A percentile compares a stretch with the other conserved stretches of the same genome.
These are phyloP conservation scores for Haemorhous mexicanus DNA, from an alignment of 2,113 vertebrate genomes.

Conservation along the genomic window DNA sequence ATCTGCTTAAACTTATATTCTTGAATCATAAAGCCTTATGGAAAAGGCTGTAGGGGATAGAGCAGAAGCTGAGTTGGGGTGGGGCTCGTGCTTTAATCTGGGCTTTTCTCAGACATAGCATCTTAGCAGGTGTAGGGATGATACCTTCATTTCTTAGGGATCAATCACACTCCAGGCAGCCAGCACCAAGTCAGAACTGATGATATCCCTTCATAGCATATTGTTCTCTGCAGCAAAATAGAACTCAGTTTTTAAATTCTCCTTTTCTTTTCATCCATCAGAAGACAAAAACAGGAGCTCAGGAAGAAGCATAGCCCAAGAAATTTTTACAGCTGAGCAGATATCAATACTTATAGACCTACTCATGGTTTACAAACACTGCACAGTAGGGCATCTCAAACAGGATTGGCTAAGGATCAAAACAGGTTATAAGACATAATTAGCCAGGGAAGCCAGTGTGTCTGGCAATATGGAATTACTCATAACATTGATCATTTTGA, in stretches of 20 bases:
- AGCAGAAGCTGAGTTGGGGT: not conserved
- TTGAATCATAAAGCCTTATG: not conserved
- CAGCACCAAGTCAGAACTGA: not conserved
- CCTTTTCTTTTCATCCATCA: not conserved
- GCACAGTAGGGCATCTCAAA: not conserved
- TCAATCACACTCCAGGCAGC: not conserved
- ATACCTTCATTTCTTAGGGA: not conserved
- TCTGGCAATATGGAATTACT: not conserved
- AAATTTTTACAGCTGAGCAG: conserved; percentile 12
- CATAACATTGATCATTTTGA: not conserved
- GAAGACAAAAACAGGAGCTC: not conserved
- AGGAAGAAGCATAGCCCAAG: not conserved
- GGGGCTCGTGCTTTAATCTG: not conserved
- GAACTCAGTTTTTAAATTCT: conserved; percentile 6
- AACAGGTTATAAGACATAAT: not conserved
- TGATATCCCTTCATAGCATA: not conserved
- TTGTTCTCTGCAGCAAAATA: not conserved
- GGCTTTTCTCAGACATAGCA: not conserved
- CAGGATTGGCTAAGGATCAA: not conserved
- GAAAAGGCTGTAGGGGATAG: not conserved
- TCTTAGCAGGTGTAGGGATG: not conserved
- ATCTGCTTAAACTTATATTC: not conserved
- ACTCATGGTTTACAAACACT: conserved; percentile 26
- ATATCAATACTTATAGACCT: conserved; percentile 38
- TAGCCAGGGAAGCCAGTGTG: not conserved